Evolutionary conservation across 1,140 invertebrate species (phyloP).

Genomic region (Pseudomyrmex cubaensis): DNA sequence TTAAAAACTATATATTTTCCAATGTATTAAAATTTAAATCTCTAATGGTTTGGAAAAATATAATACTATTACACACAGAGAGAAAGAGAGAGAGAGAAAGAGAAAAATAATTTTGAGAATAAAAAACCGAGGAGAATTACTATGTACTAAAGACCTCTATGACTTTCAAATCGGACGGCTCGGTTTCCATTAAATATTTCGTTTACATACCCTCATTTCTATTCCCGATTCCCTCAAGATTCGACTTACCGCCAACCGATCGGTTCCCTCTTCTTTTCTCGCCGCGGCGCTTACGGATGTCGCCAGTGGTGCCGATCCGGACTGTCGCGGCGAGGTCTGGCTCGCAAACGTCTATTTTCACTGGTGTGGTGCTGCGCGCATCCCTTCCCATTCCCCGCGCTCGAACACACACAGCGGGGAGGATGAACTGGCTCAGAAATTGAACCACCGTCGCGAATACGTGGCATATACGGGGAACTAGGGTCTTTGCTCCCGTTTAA

Average conservation of each 20-base stretch:
- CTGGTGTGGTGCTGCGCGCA: constrained; percentile 32
- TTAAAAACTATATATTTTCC: too few relatives aligned
- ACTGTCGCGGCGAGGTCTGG: constrained; percentile 20
- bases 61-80: background rate
- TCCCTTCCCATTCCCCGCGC: background rate
- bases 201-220: background rate
- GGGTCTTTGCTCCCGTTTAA: constrained; percentile 85
- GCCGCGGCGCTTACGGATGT: constrained; percentile 64
- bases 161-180: too few relatives aligned
- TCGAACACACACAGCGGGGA: background rate
- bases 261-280: constrained; percentile 15
- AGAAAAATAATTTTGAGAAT: background rate
- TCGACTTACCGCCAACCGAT: constrained; percentile 40
- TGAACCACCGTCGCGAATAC: constrained; percentile 70
- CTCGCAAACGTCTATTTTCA: constrained; percentile 65
- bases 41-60: background rate
- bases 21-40: too few relatives aligned
- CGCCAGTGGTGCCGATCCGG: constrained; percentile 58
- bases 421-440: constrained; percentile 69
- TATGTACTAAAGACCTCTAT: background rate
- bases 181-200: background rate
- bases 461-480: constrained; percentile 69
- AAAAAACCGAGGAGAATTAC: background rate
- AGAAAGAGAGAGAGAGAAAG: background rate
- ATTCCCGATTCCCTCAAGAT: background rate